These are phyloP conservation scores for Anas capensis DNA, from an alignment of 2,797 vertebrate genomes.

Conservation along the genomic window DNA sequence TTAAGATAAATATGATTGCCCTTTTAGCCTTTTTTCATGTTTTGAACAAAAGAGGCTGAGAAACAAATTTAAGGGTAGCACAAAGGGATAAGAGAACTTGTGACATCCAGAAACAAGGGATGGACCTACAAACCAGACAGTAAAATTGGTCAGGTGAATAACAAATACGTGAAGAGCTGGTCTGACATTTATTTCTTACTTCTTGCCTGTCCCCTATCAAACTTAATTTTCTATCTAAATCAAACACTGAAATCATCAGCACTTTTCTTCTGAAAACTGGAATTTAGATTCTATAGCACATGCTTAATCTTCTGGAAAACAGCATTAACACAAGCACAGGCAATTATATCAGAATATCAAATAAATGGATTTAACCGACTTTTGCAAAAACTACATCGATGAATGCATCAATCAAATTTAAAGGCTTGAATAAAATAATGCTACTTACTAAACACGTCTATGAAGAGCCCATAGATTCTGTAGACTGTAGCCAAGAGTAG, in stretches of 20 bases:
- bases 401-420: constrained; percentile 83
- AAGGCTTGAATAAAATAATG: constrained; percentile 76
- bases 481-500: neutral
- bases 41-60: constrained; percentile 23
- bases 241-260: constrained; percentile 44
- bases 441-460: constrained; percentile 17
- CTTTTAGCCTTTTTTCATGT: constrained; percentile 30
- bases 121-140: neutral
- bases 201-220: neutral
- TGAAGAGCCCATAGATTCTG: constrained; percentile 50
- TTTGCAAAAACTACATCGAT: constrained; percentile 68
- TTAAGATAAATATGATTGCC: constrained; percentile 51
- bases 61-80: neutral
- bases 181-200: neutral
- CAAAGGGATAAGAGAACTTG: neutral
- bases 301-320: constrained; percentile 77
- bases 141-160: neutral
- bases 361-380: constrained; percentile 81
- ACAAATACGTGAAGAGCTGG: neutral
- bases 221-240: constrained; percentile 55
- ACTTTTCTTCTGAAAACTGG: constrained; percentile 39
- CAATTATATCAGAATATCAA: constrained; percentile 80
- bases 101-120: neutral
- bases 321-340: constrained; percentile 66
- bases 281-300: constrained; percentile 66